Conservation (phyloP, 2,797 vertebrate species). For the Enteromius argenteus region DNA sequence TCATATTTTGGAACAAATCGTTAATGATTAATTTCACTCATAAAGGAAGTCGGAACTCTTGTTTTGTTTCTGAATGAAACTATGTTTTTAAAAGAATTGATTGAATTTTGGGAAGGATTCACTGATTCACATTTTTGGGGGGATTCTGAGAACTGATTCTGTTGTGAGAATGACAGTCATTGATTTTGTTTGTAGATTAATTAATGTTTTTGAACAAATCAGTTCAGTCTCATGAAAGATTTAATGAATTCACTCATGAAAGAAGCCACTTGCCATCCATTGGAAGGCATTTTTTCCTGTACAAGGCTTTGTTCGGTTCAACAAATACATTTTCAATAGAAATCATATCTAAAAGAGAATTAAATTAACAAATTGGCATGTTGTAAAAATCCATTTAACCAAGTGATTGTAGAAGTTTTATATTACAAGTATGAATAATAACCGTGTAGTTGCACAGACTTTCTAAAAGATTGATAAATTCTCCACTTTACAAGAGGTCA, state of each 20-base stretch:
- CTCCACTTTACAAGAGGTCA: slow-evolving; percentile 27
- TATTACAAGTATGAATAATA: not conserved
- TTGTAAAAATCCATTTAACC: not conserved
- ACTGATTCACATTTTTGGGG: not conserved
- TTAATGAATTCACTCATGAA: not conserved
- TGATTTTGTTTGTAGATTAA: not conserved
- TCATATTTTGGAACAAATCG: not conserved
- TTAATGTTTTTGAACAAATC: not conserved
- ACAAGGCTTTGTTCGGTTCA: not conserved
- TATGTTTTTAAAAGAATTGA: not conserved
- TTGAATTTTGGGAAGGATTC: not conserved
- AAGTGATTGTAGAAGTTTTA: not conserved
- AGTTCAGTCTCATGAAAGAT: not conserved
- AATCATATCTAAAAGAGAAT: not conserved
- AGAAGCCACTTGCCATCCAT: not conserved
- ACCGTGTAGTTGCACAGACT: slow-evolving; percentile 4
- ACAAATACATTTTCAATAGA: not conserved
- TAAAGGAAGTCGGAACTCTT: not conserved
- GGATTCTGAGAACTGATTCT: not conserved
- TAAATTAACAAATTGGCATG: not conserved
- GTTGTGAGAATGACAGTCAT: not conserved
- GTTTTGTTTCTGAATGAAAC: not conserved
- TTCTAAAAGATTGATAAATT: slow-evolving; percentile 50
- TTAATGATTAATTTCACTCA: not conserved
- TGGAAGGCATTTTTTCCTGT: not conserved